Evolutionary conservation across 2,888 invertebrate species (phyloP).

Genomic region (Tinea pellionella): DNA sequence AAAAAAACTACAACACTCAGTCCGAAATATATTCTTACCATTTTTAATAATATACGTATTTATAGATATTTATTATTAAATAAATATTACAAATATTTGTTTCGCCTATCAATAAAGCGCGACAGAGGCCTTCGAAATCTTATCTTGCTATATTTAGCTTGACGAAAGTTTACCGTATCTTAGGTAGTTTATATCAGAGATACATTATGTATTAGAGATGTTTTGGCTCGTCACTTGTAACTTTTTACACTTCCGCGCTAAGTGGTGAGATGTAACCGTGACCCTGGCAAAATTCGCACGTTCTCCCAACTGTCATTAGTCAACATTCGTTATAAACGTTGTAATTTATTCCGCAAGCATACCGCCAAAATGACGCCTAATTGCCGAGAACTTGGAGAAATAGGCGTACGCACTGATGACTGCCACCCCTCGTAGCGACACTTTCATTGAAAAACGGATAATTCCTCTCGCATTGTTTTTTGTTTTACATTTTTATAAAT

Average conservation of each 20-base stretch:
- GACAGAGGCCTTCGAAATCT: too few relatives aligned
- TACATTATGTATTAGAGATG: too few relatives aligned
- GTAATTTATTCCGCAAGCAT: constrained; percentile 39
- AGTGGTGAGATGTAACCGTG: constrained; percentile 15
- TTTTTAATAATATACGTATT: too few relatives aligned
- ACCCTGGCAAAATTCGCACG: constrained; percentile 12
- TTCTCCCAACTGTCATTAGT: constrained; percentile 15
- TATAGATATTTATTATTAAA: too few relatives aligned
- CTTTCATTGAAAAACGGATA: constrained; percentile 7
- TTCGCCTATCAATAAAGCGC: too few relatives aligned
- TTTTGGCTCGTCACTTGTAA: not conserved
- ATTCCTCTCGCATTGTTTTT: not conserved
- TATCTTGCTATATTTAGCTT: too few relatives aligned
- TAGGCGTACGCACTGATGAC: constrained; percentile 26
- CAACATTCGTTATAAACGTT: constrained; percentile 15
- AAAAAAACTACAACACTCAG: too few relatives aligned
- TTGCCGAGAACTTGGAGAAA: constrained; percentile 33
- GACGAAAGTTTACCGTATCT: too few relatives aligned
- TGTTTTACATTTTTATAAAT: not conserved
- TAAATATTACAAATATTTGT: too few relatives aligned
- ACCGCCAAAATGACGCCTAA: constrained; percentile 34
- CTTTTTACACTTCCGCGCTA: not conserved
- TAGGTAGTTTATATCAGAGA: too few relatives aligned
- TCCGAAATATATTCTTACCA: too few relatives aligned
- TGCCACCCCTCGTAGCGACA: not conserved